phyloP scores from a whole-genome alignment of 2,797 vertebrate species.

The Tarsius wallacei region DNA sequence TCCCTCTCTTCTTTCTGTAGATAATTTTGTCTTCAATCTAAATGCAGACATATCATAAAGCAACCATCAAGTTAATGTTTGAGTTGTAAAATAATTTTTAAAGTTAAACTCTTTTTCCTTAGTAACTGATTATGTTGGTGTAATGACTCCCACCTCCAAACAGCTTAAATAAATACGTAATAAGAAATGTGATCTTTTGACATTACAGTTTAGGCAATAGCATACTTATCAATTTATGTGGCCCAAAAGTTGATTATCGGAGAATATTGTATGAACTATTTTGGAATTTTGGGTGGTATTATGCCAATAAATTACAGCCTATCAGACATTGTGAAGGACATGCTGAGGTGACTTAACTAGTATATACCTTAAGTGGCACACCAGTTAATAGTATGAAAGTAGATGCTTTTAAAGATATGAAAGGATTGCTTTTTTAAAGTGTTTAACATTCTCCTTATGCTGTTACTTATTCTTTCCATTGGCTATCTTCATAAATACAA shows the following conservation, averaged over 20 bases:
- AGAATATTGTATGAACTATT: not conserved
- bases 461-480: not conserved
- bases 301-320: not conserved
- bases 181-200: conserved; percentile 11
- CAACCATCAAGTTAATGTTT: not conserved
- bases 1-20: not conserved
- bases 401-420: not conserved
- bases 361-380: not conserved
- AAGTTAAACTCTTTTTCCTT: not conserved
- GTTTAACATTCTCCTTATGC: not conserved
- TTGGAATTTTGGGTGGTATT: not conserved
- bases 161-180: not conserved
- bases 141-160: not conserved
- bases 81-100: not conserved
- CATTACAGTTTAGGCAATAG: not conserved
- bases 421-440: not conserved
- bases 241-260: not conserved
- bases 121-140: not conserved
- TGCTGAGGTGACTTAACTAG: not conserved
- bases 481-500: conserved; percentile 17
- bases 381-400: not conserved
- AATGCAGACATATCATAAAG: not conserved
- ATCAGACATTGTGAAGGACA: not conserved
- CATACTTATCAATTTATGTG: not conserved
- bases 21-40: not conserved